Base-by-base conservation (phyloP, 2,113 vertebrate species). In the Prinia subflava region DNA sequence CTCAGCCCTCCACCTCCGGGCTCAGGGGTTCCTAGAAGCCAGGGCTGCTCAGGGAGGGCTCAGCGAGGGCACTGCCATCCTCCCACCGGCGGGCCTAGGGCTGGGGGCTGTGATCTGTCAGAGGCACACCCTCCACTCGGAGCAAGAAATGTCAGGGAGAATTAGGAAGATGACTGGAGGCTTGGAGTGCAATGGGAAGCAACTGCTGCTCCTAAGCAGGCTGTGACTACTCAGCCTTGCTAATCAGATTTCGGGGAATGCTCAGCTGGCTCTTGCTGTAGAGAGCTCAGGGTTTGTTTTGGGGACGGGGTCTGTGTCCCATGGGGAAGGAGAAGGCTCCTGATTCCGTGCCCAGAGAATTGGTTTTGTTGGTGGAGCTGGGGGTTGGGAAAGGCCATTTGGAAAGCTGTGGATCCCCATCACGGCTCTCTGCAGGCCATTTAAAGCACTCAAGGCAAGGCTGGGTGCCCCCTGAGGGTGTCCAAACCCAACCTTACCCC, bases 81-180 rank as follows among this genome's bases (percentile, higher is more conserved):
- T 83, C 37, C 52, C 30, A 27, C 39, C 39, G 0, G 0, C 2
- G 39, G 41, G 31, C 71, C n/a, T 1, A 0, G 18, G 46, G 46
- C 67, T 52, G 35, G 47, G 74, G 53, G 11, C 27, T 35, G 57
- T 33, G 37, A 1, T 41, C 78, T 50, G 67, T 13, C 46, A 3
- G 44, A 8, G 1, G 2, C 5, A 0, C 0, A 3, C 30, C 39
- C 44, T 70, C 74, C 57, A 19, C 83, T n/a, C 3, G 2, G 50
- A 88, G 85, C 82, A 31, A 59, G 60, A 28, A 12, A 37, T 11
- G 90, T 75, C 92, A 62, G 35, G 73, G 73, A 78, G 79, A 64
- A 71, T 90, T 70, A 92, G 85, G 5, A 67, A 83, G 63, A 60
- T 68, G 90, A 2, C 79, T 83, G 79, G 44, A 75, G 87, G 16